Evolutionary conservation across 2,113 vertebrate genomes (phyloP), one percentile per base, ranked within the genome.

Genomic region (Campylomormyrus numenius): DNA sequence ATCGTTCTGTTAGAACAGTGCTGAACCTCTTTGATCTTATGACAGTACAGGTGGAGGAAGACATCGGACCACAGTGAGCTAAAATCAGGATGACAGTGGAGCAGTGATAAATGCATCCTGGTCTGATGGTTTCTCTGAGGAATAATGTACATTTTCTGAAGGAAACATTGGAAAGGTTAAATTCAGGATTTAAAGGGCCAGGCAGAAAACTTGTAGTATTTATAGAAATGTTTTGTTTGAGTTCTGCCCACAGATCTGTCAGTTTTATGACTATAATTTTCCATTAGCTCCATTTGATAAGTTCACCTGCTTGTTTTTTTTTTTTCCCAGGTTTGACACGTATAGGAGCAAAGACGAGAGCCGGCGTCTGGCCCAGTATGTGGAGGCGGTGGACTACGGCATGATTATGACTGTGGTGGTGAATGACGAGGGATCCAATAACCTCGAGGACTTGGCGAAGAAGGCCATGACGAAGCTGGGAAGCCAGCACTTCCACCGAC

Each of bases 381-480:
- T 99, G 93, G 96, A 96, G 0, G 89, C 90, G 0, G 95, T 98
- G 89, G 94, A 94, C 0, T 88, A 93, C 0, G 98, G 98, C 66
- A 95, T 96, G 92, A 97, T 99, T 90, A 93, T 99, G 88, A 96
- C 96, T 0, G 95, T 99, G 11, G 95, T 98, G 86, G 97, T 99
- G 92, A 99, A 99, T 0, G 98, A 99, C 13, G 98, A 99, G 93
- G 98, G 97, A 52, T 99, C 98, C 45, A 97, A 97, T 92, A 97
- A 97, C 94, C 91, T 99, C 92, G 98, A 99, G 45, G 97, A 98
- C 90, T 92, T 91, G 0, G 98, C 98, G 94, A 97, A 96, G 94
- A 98, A 96, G 94, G 95, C 94, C 2, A 95, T 99, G 93, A 95
- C 94, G 92, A 97, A 93, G 88, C 94, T 99, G 91, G 98, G 98